Evolutionary conservation across 2,113 vertebrate species (phyloP).

Genomic region (Saimiri boliviensis): DNA sequence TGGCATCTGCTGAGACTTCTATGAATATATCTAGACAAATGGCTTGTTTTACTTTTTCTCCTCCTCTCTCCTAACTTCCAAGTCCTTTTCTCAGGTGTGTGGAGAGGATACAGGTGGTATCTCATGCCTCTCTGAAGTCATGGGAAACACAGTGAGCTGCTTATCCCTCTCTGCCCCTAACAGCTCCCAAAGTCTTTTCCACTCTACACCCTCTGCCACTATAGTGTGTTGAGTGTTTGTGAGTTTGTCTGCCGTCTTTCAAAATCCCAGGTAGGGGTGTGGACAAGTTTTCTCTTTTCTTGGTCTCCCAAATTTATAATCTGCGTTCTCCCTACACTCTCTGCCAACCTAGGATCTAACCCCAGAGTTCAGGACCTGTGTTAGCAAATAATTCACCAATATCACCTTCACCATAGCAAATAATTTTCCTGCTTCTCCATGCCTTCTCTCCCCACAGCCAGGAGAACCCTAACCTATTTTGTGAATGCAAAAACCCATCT

Average conservation of each 20-base stretch:
- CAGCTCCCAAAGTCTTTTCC: not conserved
- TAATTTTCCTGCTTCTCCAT: not conserved
- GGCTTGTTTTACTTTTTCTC: not conserved
- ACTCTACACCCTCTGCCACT: not conserved
- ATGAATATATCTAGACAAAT: not conserved
- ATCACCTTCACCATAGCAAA: not conserved
- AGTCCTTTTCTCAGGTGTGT: not conserved
- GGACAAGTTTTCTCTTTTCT: not conserved
- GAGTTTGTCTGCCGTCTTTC: not conserved
- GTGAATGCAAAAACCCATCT: not conserved
- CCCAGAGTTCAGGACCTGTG: not conserved
- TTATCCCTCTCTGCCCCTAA: not conserved
- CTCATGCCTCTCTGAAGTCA: not conserved
- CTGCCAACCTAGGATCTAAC: not conserved
- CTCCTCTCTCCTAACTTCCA: not conserved
- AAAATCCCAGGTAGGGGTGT: not conserved
- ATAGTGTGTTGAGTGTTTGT: not conserved
- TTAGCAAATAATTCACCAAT: not conserved
- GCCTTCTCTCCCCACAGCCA: not conserved
- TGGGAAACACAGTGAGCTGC: not conserved
- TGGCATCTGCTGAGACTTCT: not conserved
- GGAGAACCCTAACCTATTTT: not conserved
- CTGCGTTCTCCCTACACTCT: not conserved
- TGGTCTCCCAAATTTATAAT: not conserved
- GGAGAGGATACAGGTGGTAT: not conserved